These are phyloP conservation scores for Perca flavescens DNA, from an alignment of 2,113 vertebrate genomes.

Conservation along the genomic window DNA sequence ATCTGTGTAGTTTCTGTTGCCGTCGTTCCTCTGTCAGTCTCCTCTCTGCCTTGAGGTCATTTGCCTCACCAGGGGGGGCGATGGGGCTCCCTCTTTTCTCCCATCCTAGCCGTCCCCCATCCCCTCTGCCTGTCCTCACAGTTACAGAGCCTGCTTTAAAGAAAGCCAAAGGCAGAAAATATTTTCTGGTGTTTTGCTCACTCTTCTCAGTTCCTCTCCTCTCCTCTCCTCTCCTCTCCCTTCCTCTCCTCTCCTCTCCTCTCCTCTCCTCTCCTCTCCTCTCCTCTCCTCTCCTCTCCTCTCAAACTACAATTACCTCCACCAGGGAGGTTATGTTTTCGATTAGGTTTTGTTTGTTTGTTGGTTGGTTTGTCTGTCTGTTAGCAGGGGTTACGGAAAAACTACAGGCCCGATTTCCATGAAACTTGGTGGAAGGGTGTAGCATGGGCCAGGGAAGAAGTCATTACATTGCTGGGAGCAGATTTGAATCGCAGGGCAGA, in stretches of 20 bases:
- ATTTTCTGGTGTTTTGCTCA: background rate
- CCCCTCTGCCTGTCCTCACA: background rate
- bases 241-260: no score
- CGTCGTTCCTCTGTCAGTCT: constrained; percentile 49
- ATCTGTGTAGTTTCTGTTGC: constrained; percentile 43
- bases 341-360: no score
- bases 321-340: no score
- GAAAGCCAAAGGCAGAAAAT: background rate
- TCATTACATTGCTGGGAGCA: no score
- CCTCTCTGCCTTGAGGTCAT: constrained; percentile 60
- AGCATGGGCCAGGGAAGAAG: no score
- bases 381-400: no score
- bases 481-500: no score
- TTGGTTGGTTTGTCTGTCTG: no score
- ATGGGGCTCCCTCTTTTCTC: background rate
- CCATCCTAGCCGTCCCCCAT: background rate
- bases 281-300: background rate
- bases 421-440: no score
- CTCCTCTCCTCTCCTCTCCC: background rate
- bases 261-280: background rate
- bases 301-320: background rate
- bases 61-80: constrained; percentile 30
- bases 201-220: background rate
- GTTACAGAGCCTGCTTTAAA: background rate
- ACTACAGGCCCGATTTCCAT: no score